phyloP scores from a whole-genome alignment of 30 jellyfish, hydroid and myxozoan genomes.

The Chrysaora quinquecirrha region DNA sequence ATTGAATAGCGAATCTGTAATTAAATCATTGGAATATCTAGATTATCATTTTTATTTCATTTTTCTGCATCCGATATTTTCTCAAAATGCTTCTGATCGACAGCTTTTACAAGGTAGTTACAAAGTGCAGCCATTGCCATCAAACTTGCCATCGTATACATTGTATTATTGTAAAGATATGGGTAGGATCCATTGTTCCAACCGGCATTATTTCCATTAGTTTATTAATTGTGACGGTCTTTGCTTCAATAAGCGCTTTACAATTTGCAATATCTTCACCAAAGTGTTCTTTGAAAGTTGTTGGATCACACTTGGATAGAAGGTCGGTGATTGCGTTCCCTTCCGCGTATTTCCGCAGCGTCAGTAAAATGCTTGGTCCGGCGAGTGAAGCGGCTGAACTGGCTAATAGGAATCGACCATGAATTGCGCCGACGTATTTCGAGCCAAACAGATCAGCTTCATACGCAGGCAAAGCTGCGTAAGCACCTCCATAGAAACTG shows the following conservation, averaged over 20 bases:
- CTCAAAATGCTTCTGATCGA: conserved; percentile 51
- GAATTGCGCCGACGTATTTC: conserved; percentile 74
- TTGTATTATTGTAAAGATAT: conserved; percentile 61
- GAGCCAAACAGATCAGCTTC: conserved; percentile 71
- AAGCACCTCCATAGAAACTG: conserved; percentile 73
- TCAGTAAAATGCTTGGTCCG: conserved; percentile 60
- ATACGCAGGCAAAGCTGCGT: conserved; percentile 73
- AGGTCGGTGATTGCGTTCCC: conserved; percentile 62
- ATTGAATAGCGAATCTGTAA: too few relatives aligned
- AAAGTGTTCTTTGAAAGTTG: conserved; percentile 32
- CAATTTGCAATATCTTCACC: conserved; percentile 58
- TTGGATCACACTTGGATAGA: conserved; percentile 62
- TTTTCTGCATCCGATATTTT: conserved; percentile 1
- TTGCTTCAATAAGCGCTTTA: conserved; percentile 68
- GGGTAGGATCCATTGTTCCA: conserved; percentile 79
- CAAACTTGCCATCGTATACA: conserved; percentile 70
- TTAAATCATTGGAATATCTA: too few relatives aligned
- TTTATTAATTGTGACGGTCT: conserved; percentile 62
- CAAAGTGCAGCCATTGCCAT: conserved; percentile 70
- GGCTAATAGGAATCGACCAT: conserved; percentile 64
- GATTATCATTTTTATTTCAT: neutral
- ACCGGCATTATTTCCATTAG: conserved; percentile 55
- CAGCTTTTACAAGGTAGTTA: conserved; percentile 49
- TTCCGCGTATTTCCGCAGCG: conserved; percentile 62
- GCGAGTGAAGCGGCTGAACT: conserved; percentile 78